Percentiles rank a stretch among this genome's conserved stretches.
Conservation (phyloP, 1,140 invertebrate genomes). For the Drosophila nigromelanica region DNA sequence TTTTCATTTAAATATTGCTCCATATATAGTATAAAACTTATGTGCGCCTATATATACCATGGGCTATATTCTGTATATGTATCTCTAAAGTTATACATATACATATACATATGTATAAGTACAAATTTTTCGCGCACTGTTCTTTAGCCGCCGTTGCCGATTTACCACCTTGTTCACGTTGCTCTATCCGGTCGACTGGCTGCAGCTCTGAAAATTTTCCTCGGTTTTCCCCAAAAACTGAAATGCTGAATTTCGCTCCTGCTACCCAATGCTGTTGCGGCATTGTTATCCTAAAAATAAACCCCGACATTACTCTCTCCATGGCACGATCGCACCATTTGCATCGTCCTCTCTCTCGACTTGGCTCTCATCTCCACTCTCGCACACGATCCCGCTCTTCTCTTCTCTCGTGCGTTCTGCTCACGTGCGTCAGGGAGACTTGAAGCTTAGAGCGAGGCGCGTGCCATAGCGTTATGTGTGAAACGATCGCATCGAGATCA, state of each 20-base stretch:
- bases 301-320: constrained; percentile 30
- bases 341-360: constrained; percentile 13
- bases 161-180: constrained; percentile 68
- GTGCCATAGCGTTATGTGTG: constrained; percentile 62
- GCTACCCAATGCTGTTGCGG: constrained; percentile 47
- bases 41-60: constrained; percentile 29
- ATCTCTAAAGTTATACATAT: constrained; percentile 37
- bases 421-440: constrained; percentile 51
- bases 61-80: constrained; percentile 35
- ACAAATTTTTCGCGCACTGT: constrained; percentile 65
- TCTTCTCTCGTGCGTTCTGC: constrained; percentile 35
- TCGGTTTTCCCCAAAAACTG: constrained; percentile 61
- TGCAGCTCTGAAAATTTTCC: constrained; percentile 59
- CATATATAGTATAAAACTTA: constrained; percentile 52
- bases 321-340: constrained; percentile 25
- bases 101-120: constrained; percentile 18
- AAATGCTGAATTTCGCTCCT: constrained; percentile 54
- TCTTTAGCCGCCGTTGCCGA: constrained; percentile 35
- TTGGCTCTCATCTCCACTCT: constrained; percentile 31
- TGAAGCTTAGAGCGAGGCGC: constrained; percentile 52
- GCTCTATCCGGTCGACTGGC: constrained; percentile 75
- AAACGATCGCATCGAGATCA: constrained; percentile 55
- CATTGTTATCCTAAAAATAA: constrained; percentile 82
- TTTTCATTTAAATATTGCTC: constrained; percentile 41
- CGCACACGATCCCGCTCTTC: constrained; percentile 16